Conservation (phyloP, 2,888 invertebrate species). For the Thymelicus acteon region DNA sequence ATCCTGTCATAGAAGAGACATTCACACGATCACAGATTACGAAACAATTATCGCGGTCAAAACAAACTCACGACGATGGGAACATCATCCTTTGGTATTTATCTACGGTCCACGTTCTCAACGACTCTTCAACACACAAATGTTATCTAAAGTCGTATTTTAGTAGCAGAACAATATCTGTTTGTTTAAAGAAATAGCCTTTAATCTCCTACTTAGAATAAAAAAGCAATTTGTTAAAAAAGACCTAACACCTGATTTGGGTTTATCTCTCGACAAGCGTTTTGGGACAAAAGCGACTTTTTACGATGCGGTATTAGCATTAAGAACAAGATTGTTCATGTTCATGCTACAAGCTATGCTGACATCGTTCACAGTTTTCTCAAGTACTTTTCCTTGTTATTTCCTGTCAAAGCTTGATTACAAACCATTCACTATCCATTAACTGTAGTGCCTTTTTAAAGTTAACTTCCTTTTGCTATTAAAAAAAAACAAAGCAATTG, state of each 20-base stretch:
- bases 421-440: constrained; percentile 1
- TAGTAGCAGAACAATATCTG: constrained; percentile 44
- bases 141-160: constrained; percentile 36
- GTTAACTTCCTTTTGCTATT: not conserved
- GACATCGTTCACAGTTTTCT: not conserved
- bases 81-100: constrained; percentile 57
- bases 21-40: constrained; percentile 73
- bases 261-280: constrained; percentile 49
- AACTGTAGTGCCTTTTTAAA: not conserved
- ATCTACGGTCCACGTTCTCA: constrained; percentile 46
- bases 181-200: constrained; percentile 46
- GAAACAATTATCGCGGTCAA: constrained; percentile 71
- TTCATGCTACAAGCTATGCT: not conserved
- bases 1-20: constrained; percentile 51
- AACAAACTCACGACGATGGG: constrained; percentile 65
- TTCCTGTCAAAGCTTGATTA: not conserved
- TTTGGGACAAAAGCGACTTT: constrained; percentile 46
- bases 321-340: constrained; percentile 9
- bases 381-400: constrained; percentile 5
- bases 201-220: constrained; percentile 46
- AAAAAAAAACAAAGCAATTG: constrained; percentile 27
- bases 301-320: constrained; percentile 40
- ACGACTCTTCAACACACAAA: constrained; percentile 34
- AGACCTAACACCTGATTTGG: constrained; percentile 44
- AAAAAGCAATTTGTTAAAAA: constrained; percentile 45